Conservation (phyloP, 2,888 invertebrate species). For the Dastarcus helophoroides region DNA sequence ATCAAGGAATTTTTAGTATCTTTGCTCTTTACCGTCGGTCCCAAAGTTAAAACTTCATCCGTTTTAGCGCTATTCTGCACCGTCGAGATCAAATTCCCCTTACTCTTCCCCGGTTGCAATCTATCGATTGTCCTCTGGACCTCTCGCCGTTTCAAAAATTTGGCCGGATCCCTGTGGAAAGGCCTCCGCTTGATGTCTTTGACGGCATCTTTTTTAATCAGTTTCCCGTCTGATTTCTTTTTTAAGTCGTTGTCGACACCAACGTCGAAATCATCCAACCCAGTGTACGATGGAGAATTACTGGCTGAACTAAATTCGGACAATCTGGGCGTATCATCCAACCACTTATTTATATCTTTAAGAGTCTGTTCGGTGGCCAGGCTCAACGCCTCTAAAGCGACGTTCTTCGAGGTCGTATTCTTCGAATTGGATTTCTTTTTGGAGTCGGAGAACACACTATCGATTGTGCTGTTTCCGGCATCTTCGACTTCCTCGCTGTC, state of each 20-base stretch:
- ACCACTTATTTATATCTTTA: slow-evolving; percentile 81
- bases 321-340: slow-evolving; percentile 71
- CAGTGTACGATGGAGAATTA: slow-evolving; percentile 53
- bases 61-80: slow-evolving; percentile 45
- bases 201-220: slow-evolving; percentile 31
- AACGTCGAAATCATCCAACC: slow-evolving; percentile 49
- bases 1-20: slow-evolving; percentile 45
- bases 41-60: slow-evolving; percentile 47
- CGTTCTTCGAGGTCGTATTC: slow-evolving; percentile 28
- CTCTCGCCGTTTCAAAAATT: slow-evolving; percentile 48
- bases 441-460: slow-evolving; percentile 23
- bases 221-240: slow-evolving; percentile 37
- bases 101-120: slow-evolving; percentile 76
- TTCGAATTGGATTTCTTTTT: slow-evolving; percentile 21
- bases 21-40: slow-evolving; percentile 45
- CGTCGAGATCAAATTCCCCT: slow-evolving; percentile 71
- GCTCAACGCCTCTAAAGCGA: slow-evolving; percentile 53
- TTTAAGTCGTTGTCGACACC: slow-evolving; percentile 36
- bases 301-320: slow-evolving; percentile 66
- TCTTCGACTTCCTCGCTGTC: slow-evolving; percentile 25
- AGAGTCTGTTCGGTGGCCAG: slow-evolving; percentile 65
- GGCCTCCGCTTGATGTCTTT: slow-evolving; percentile 41
- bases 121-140: slow-evolving; percentile 74
- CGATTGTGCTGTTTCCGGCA: slow-evolving; percentile 26
- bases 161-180: slow-evolving; percentile 32